Percentiles rank a stretch among this genome's conserved stretches.
Conservation (phyloP, 2,888 invertebrate genomes). For the Dicycla oo region DNA sequence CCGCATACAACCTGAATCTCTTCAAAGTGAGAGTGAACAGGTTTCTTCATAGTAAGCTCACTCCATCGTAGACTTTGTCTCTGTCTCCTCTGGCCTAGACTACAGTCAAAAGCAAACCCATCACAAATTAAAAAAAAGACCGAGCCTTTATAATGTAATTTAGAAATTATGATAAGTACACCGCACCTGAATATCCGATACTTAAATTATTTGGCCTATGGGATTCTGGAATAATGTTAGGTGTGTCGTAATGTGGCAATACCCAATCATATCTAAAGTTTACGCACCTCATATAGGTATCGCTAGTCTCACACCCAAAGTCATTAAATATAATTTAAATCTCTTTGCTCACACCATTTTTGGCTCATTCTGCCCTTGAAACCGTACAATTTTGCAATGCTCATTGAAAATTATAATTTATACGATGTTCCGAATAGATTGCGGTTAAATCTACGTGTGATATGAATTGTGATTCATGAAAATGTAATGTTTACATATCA, state of each 20-base stretch:
- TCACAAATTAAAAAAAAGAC: too few species aligned
- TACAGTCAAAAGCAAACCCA: too few species aligned
- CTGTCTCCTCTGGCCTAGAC: too few species aligned
- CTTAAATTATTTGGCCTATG: not conserved
- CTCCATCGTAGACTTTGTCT: too few species aligned
- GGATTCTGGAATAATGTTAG: not conserved
- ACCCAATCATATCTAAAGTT: not conserved
- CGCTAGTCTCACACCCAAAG: too few species aligned
- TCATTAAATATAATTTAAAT: too few species aligned
- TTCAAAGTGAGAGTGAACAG: too few species aligned
- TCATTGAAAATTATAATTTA: conserved; percentile 48
- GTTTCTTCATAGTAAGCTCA: too few species aligned
- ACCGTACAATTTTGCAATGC: conserved; percentile 26
- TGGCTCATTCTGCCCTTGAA: conserved; percentile 34
- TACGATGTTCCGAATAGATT: conserved; percentile 36
- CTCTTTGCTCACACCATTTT: conserved; percentile 15
- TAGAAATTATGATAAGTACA: not conserved
- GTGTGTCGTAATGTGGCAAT: not conserved
- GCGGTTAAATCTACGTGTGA: conserved; percentile 34
- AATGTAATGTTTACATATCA: conserved; percentile 28
- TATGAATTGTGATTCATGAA: conserved; percentile 30
- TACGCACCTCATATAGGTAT: conserved; percentile 29
- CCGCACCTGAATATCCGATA: not conserved
- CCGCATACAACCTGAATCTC: too few species aligned
- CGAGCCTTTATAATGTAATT: too few species aligned